Conservation (phyloP, 2,113 vertebrate genomes). For the Malurus melanocephalus region DNA sequence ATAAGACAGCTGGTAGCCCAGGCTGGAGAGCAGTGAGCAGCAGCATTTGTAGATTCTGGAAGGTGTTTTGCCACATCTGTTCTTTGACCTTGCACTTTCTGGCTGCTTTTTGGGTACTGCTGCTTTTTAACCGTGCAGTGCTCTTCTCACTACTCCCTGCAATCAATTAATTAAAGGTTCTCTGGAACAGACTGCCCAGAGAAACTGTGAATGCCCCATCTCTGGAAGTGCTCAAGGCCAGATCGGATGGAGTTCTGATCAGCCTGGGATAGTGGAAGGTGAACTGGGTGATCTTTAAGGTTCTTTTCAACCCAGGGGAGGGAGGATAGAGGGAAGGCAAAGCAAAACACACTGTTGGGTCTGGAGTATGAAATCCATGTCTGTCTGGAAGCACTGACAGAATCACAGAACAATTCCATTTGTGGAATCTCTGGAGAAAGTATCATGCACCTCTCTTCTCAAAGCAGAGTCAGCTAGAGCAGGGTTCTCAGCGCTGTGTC, state of each 20-base stretch:
- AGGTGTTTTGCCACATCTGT: background rate
- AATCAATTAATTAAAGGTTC: no score
- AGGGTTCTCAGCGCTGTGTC: background rate
- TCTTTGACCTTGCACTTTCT: background rate
- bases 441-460: accelerated
- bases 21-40: background rate
- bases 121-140: no score
- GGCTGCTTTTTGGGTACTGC: background rate
- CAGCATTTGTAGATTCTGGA: background rate
- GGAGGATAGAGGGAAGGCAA: background rate
- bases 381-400: background rate
- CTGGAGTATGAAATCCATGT: background rate
- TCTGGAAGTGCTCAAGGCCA: no score
- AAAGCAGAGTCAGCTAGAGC: background rate
- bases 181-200: background rate
- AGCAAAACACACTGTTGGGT: accelerated
- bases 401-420: background rate
- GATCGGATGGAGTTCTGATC: no score
- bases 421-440: background rate
- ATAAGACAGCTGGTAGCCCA: background rate
- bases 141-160: background rate
- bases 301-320: no score
- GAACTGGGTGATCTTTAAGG: no score
- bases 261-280: no score
- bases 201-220: no score